Evolutionary conservation across 1,140 invertebrate genomes (phyloP).

Genomic region (Zelostemma sp.): DNA sequence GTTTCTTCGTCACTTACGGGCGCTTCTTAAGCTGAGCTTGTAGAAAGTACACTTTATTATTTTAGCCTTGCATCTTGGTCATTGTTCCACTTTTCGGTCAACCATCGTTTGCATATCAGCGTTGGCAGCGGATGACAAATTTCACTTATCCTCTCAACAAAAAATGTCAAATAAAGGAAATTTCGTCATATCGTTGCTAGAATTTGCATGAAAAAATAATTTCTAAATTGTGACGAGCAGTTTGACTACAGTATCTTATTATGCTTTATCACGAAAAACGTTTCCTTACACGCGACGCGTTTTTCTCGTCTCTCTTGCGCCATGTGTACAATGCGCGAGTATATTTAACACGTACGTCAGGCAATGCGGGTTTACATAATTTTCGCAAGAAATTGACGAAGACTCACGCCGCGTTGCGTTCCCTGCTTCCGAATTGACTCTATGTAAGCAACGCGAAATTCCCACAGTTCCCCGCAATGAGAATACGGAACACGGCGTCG

Average conservation of each 20-base stretch:
- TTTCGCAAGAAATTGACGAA: conserved; percentile 52
- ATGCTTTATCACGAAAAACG: not conserved
- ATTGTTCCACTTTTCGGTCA: conserved; percentile 60
- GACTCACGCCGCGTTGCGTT: conserved; percentile 34
- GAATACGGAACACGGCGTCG: conserved; percentile 37
- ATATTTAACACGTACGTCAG: conserved; percentile 22
- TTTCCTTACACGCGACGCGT: not conserved
- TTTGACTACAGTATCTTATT: not conserved
- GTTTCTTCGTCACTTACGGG: conserved; percentile 38
- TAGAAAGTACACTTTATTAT: conserved; percentile 65
- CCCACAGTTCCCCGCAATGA: conserved; percentile 50
- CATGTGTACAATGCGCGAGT: conserved; percentile 42
- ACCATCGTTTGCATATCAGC: conserved; percentile 30
- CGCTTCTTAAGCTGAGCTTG: conserved; percentile 17
- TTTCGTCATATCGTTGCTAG: conserved; percentile 17
- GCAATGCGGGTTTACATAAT: conserved; percentile 60
- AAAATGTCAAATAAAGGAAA: not conserved
- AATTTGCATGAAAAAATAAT: not conserved
- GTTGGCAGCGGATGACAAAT: conserved; percentile 37
- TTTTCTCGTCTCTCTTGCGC: conserved; percentile 25
- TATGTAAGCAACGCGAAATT: conserved; percentile 46
- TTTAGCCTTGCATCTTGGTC: conserved; percentile 65
- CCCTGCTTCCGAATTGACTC: conserved; percentile 37
- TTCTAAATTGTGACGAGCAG: not conserved
- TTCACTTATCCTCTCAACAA: conserved; percentile 19